Evolutionary conservation across 2,113 vertebrate genomes (phyloP).

Genomic region (Tylochromis polylepis): DNA sequence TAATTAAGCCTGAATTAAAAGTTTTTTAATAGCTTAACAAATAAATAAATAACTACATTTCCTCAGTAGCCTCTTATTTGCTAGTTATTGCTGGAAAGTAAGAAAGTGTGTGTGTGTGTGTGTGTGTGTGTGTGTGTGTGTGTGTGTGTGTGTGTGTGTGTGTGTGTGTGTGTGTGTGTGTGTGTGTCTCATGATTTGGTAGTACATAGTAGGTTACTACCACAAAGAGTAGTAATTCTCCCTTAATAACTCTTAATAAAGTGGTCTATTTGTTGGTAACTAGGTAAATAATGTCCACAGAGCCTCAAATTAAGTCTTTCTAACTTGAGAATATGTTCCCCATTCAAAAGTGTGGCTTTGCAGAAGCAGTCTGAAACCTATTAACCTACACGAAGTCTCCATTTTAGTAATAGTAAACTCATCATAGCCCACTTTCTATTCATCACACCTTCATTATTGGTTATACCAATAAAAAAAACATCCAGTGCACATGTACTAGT

Average conservation of each 20-base stretch:
- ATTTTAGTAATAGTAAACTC: neutral
- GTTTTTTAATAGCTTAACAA: neutral
- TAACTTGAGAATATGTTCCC: neutral
- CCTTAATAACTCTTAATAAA: neutral
- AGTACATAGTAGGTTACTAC: neutral
- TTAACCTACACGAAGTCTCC: neutral
- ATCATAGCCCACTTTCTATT: neutral
- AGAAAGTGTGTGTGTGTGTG: too few relatives aligned
- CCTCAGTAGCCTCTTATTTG: neutral
- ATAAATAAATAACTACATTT: neutral
- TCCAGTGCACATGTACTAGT: neutral
- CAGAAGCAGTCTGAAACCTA: neutral
- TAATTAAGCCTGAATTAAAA: neutral
- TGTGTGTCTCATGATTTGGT: neutral
- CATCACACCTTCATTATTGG: neutral
- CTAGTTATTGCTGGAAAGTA: neutral
- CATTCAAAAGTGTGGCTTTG: neutral
- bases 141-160: too few relatives aligned
- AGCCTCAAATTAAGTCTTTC: neutral
- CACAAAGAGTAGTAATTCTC: neutral
- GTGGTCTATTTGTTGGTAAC: neutral
- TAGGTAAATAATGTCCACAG: neutral
- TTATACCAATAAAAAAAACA: neutral
- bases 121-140: too few relatives aligned
- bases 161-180: too few relatives aligned